These are phyloP conservation scores for Epizoanthus illoricatus DNA, from an alignment of 92 coral and sea anemone genomes.

Conservation along the genomic window DNA sequence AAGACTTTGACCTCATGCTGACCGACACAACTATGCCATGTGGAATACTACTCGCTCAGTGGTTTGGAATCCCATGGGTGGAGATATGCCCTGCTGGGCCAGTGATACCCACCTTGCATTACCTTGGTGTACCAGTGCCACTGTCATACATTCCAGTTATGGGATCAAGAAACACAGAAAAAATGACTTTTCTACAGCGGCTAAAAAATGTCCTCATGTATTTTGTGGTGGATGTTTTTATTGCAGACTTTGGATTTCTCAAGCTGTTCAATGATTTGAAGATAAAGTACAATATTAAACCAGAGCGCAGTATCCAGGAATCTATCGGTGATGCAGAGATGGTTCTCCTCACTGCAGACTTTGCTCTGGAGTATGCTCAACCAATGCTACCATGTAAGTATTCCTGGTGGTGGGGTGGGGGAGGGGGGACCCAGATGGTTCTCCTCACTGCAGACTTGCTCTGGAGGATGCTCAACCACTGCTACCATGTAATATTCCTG, in stretches of 20 bases:
- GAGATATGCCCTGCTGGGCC: slow-evolving; percentile 26
- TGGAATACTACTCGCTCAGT: slow-evolving; percentile 33
- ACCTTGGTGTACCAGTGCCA: slow-evolving; percentile 38
- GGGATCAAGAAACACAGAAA: slow-evolving; percentile 4
- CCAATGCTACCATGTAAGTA: slow-evolving; percentile 70
- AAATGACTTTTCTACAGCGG: slow-evolving; percentile 44
- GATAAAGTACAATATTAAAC: slow-evolving; percentile 55
- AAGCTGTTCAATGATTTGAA: slow-evolving; percentile 39
- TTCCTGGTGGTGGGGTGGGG: not conserved
- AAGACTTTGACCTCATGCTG: slow-evolving; percentile 46
- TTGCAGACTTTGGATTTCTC: not conserved
- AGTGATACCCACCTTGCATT: not conserved
- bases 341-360: slow-evolving; percentile 54
- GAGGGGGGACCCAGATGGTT: not conserved
- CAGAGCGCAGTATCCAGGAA: slow-evolving; percentile 44
- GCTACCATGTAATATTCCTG: too few relatives aligned
- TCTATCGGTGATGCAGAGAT: slow-evolving; percentile 55
- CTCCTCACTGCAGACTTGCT: too few relatives aligned
- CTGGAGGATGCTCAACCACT: too few relatives aligned
- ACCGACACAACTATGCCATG: slow-evolving; percentile 31
- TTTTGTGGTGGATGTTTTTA: not conserved
- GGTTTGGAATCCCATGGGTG: slow-evolving; percentile 18
- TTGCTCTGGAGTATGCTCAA: slow-evolving; percentile 65
- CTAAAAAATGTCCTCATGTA: slow-evolving; percentile 29
- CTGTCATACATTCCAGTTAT: slow-evolving; percentile 42